Percentiles rank a stretch among this genome's conserved stretches.
phyloP scores from a whole-genome alignment of 2,888 invertebrate species.

The Cybosia mesomella region DNA sequence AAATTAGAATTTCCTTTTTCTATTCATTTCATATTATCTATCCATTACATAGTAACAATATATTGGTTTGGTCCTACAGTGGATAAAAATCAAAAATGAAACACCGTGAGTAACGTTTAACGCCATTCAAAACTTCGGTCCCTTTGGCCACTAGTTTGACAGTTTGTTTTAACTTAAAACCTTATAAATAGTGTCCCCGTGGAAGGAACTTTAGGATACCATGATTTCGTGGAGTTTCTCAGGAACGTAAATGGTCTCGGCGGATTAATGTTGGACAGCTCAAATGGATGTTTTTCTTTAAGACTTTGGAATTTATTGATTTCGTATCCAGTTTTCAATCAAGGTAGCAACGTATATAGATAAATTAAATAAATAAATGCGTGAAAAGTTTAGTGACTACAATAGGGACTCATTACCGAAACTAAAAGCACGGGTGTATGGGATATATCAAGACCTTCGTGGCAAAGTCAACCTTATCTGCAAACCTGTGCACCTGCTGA shows the following conservation, averaged over 20 bases:
- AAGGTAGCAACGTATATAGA: neutral
- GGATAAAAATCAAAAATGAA: conserved; percentile 73
- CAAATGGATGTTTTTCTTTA: conserved; percentile 24
- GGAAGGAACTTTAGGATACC: conserved; percentile 69
- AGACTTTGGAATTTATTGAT: conserved; percentile 14
- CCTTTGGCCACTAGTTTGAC: conserved; percentile 73
- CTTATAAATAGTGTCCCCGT: conserved; percentile 76
- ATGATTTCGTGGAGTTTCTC: conserved; percentile 66
- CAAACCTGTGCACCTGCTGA: too few species aligned
- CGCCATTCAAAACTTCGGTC: conserved; percentile 69
- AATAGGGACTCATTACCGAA: too few species aligned
- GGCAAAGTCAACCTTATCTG: too few species aligned
- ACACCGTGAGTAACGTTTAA: conserved; percentile 70
- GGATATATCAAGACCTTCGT: too few species aligned
- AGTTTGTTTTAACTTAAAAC: conserved; percentile 78
- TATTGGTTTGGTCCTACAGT: conserved; percentile 7
- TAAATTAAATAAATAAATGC: neutral
- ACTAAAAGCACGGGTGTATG: too few species aligned
- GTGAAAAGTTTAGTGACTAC: too few species aligned
- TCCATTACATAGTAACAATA: neutral
- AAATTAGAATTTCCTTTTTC: too few species aligned
- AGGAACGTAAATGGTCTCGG: conserved; percentile 59
- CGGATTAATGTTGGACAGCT: conserved; percentile 47
- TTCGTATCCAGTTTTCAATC: neutral
- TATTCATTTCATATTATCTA: too few species aligned